Evolutionary conservation across 2,888 invertebrate genomes (phyloP), one percentile per base, ranked within the genome.

Genomic region (Congeria kusceri): DNA sequence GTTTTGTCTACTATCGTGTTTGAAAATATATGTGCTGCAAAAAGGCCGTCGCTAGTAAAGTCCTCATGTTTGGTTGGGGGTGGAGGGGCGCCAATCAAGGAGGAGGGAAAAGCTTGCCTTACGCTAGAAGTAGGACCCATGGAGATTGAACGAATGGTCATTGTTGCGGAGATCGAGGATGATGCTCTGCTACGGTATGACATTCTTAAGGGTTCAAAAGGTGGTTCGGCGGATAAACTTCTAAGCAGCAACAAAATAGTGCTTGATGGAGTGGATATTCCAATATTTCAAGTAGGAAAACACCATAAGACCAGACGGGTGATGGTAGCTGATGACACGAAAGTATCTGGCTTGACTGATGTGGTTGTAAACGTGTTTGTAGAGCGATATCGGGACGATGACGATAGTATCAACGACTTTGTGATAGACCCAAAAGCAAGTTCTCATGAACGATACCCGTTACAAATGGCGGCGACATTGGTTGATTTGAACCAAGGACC

Each of bases 101-200:
- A 32, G 23, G 5, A 1, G 18, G 62, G 62, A 62, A 29, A 29
- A 23, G 62, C 29, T 20, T n/a, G n/a, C 11, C 47, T 69, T 47
- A n/a, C 18, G 23, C 32, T 69, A 9, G 25, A 46, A 20, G 20
- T 47, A 9, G 69, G 61, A 20, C 15, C 20, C 9, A 15, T 59
- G 27, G 47, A 69, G 27, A 7, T 69, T 4, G 46, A 29, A 20
- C 20, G 29, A 4, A 61, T 27, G 27, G 18, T 46, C 9, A 13
- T 69, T 13, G 69, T 69, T 9, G 61, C 69, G 18, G 69, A 69
- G 11, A 59, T 69, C 15, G 61, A 69, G 28, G 61, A 69, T 28
- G 69, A 69, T 29, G 69, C n/a, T 1, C 27, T 69, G 20, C 23
- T 69, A 25, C 47, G 69, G 11, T 25, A 15, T 18, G 69, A 69